A percentile compares a stretch with the other conserved stretches of the same genome.
These are phyloP conservation scores for Timandra comae DNA, from an alignment of 2,888 invertebrate genomes.

Conservation along the genomic window DNA sequence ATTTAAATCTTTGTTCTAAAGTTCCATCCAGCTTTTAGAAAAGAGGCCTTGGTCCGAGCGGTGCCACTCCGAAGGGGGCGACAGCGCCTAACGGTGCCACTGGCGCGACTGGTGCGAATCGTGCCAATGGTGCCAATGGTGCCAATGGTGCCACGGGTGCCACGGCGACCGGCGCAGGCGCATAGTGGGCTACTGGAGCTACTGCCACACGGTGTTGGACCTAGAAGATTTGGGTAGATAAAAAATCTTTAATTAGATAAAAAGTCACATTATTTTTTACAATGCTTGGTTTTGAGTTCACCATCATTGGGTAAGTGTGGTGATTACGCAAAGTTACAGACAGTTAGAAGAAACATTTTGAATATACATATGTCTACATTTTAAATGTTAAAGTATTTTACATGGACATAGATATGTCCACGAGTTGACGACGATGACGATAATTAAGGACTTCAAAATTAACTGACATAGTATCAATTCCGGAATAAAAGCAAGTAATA, in stretches of 20 bases:
- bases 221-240: constrained; percentile 4
- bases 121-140: not conserved
- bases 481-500: too few species aligned
- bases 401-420: too few species aligned
- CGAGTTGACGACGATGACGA: too few species aligned
- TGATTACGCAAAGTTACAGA: too few species aligned
- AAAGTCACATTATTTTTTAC: not conserved
- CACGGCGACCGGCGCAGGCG: constrained; percentile 31
- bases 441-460: too few species aligned
- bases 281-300: not conserved
- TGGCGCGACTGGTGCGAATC: not conserved
- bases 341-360: too few species aligned
- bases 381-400: too few species aligned
- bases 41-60: not conserved
- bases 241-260: too few species aligned
- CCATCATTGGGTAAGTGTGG: too few species aligned
- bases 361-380: too few species aligned
- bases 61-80: not conserved
- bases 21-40: not conserved
- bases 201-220: constrained; percentile 33
- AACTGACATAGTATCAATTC: too few species aligned
- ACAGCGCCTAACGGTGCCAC: not conserved
- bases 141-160: constrained; percentile 1
- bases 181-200: constrained; percentile 50
- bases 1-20: too few species aligned